Base-by-base conservation (phyloP, 2,797 vertebrate species). In the Scolopax rusticola region DNA sequence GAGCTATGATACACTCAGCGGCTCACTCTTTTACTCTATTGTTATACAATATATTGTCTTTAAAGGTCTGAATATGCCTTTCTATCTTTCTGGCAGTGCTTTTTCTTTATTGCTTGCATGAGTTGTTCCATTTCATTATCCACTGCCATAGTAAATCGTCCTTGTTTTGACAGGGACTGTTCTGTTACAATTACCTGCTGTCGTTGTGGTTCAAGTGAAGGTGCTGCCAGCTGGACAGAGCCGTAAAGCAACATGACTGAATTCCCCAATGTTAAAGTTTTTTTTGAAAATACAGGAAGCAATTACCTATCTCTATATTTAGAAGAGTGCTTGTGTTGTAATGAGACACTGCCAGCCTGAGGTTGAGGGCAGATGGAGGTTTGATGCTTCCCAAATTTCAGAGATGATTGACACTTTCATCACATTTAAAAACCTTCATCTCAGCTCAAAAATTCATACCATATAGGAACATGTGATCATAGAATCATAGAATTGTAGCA, bases 181-280 rank as follows among this genome's bases (percentile, higher is more conserved):
- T 93, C 84, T 85, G 69, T 78, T 89, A 95, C 74, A 95, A 95
- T 96, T 97, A 97, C 96, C 96, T 97, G 94, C 96, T 97, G 94
- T 95, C 84, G 1, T 56, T 95, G 89, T 0, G 50, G 97, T 97
- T 97, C 95, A 53, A 57, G 89, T 40, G 75, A 86, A 82, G 87
- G 85, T 92, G 73, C 91, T 97, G 89, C 90, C 97, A 98, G 95
- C 93, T 97, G 97, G 96, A 97, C 83, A 93, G 74, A 95, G 75
- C 84, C 87, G 68, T 95, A 94, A 87, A 75, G 93, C 73, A 97
- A 90, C 79, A 92, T 23, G 16, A 95, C 56, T 84, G 70, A 97
- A 94, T 89, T 95, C 84, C 92, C 68, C 40, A 83, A 2, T 27
- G 78, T 50, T 92, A 76, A 78, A 80, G 51, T 73, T 90, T 93